Conservation (phyloP, 2,888 invertebrate species). For the Poecilobothrus nobilitatus region DNA sequence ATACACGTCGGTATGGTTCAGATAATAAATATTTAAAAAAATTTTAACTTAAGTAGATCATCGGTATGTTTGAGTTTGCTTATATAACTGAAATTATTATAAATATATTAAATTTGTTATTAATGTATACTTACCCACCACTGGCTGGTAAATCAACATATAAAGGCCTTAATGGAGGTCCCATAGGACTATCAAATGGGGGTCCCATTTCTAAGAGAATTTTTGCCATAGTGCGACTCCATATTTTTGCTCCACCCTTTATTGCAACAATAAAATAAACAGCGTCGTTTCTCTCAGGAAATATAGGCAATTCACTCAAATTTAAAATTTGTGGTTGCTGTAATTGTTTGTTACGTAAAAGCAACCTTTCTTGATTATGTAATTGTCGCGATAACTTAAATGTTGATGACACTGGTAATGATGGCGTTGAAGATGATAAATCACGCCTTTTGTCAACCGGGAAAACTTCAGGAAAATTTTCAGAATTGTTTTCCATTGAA, state of each 20-base stretch:
- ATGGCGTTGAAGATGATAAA: not conserved
- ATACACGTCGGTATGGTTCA: too few species aligned
- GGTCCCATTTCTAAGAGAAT: constrained; percentile 30
- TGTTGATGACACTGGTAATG: not conserved
- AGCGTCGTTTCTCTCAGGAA: constrained; percentile 29
- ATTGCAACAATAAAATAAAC: constrained; percentile 32
- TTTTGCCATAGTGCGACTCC: constrained; percentile 28
- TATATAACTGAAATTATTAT: too few species aligned
- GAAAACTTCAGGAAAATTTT: constrained; percentile 14
- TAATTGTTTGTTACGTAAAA: constrained; percentile 8
- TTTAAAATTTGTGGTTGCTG: constrained; percentile 17
- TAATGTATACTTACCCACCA: constrained; percentile 27
- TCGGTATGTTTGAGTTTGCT: too few species aligned
- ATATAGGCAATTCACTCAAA: constrained; percentile 25
- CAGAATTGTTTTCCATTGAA: not conserved
- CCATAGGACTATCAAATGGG: constrained; percentile 29
- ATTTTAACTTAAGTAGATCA: too few species aligned
- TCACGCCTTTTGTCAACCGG: not conserved
- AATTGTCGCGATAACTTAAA: not conserved
- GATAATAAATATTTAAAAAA: too few species aligned
- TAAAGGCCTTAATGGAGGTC: constrained; percentile 29
- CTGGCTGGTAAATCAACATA: constrained; percentile 30
- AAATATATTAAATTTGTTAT: too few species aligned
- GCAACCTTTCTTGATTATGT: not conserved
- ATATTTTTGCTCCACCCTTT: constrained; percentile 30